A percentile compares a stretch with the other conserved stretches of the same genome.
phyloP scores from a whole-genome alignment of 2,113 vertebrate species.

The Gila orcuttii region DNA sequence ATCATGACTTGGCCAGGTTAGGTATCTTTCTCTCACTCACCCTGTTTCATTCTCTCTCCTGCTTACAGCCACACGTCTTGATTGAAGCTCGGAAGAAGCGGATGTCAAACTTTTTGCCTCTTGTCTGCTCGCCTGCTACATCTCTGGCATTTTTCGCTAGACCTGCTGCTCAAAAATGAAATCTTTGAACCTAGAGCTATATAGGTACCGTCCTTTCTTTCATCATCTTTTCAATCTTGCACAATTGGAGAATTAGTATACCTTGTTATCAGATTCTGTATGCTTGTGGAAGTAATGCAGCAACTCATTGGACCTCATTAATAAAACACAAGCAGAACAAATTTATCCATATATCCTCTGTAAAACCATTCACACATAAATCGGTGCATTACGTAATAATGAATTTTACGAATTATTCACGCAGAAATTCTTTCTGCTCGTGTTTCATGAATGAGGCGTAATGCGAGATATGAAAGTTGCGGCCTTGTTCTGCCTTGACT shows the following conservation, averaged over 20 bases:
- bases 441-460: constrained; percentile 1
- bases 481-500: background rate
- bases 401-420: background rate
- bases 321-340: constrained; percentile 2
- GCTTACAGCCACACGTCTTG: constrained; percentile 43
- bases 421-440: background rate
- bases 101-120: constrained; percentile 49
- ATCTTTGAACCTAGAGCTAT: background rate
- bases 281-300: background rate
- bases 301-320: constrained; percentile 7
- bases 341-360: background rate
- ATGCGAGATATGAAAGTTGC: background rate
- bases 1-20: constrained; percentile 56
- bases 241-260: background rate
- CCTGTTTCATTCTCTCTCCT: constrained; percentile 24
- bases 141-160: background rate
- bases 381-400: background rate
- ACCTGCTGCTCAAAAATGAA: constrained; percentile 28
- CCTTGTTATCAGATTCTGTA: background rate
- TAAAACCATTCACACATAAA: constrained; percentile 9
- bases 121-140: background rate
- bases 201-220: background rate
- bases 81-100: constrained; percentile 48
- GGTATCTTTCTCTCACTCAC: constrained; percentile 47
- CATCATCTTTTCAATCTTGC: background rate